Percentiles rank a stretch among this genome's conserved stretches.
Evolutionary conservation across 2,113 vertebrate species (phyloP).

Genomic region (Macquaria australasica): DNA sequence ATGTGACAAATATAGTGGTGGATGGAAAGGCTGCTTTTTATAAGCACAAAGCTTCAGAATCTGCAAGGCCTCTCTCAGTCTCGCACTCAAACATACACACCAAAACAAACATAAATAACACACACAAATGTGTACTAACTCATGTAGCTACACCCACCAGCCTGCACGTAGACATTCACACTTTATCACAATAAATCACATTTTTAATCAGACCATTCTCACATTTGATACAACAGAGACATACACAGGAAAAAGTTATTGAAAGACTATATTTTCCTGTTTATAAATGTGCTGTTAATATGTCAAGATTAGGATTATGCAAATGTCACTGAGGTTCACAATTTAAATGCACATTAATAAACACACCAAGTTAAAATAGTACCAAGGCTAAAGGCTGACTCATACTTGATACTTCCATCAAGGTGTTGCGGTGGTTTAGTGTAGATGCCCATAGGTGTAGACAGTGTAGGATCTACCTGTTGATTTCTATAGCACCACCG

Average conservation of each 20-base stretch:
- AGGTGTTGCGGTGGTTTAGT: background rate
- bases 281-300: slow-evolving; percentile 40
- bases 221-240: background rate
- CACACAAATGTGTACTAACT: background rate
- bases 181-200: slow-evolving; percentile 3
- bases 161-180: slow-evolving; percentile 31
- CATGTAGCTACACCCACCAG: slow-evolving; percentile 34
- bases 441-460: background rate
- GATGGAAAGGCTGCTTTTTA: slow-evolving; percentile 80
- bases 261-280: background rate
- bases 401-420: slow-evolving; percentile 5
- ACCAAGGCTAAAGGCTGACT: background rate
- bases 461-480: background rate
- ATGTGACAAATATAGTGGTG: slow-evolving; percentile 84
- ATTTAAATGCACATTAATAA: slow-evolving; percentile 39
- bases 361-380: slow-evolving; percentile 17
- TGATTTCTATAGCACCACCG: background rate
- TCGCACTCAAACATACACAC: slow-evolving; percentile 12
- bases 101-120: slow-evolving; percentile 17
- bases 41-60: slow-evolving; percentile 78
- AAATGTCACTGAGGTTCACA: background rate
- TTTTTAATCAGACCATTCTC: slow-evolving; percentile 7
- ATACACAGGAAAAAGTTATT: background rate
- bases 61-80: slow-evolving; percentile 51
- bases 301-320: slow-evolving; percentile 9